Evolutionary conservation across 2,113 vertebrate species (phyloP), one percentile per base, ranked within the genome.

Genomic region (Grus americana): DNA sequence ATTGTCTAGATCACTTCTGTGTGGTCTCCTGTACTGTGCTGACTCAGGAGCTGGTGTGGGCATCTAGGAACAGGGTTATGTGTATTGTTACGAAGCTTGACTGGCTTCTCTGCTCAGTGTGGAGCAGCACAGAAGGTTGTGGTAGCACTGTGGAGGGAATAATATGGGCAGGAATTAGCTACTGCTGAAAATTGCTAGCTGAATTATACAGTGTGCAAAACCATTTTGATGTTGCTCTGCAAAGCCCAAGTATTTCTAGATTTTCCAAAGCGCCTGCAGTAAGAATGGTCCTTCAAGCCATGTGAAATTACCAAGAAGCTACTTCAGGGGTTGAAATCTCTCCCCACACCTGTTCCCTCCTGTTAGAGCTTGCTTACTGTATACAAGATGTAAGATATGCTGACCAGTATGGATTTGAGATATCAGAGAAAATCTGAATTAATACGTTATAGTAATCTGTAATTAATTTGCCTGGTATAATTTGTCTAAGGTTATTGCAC

Each of bases 341-440:
- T 2, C 7, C 16, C 14, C 14, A 12, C 12, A 7, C 14, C 6
- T 0, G 0, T 3, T 21, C 15, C 9, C 8, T 22, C 30, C 46
- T 58, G 6, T 58, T 81, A 70, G 18, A 42, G 38, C 22, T 70
- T 70, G 12, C 23, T 55, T 72, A 20, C 16, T 52, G 10, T 46
- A 29, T 57, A 10, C 8, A 40, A 36, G 40, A 34, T 59, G 15
- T 22, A 70, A 82, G 11, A 38, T 49, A 61, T 12, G 27, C 44
- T 85, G 49, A 63, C 27, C 22, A 2, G 2, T 49, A 62, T 7
- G 36, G 58, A 46, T 88, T 16, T n/a, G 42, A 86, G 42, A 44
- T 50, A 38, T 1, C 6, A 11, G 19, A 70, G 46, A 74, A 80
- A 93, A 66, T 58, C 29, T 83, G 32, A 23, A 79, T 79, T 26